Evolutionary conservation across 2,797 vertebrate genomes (phyloP), one percentile per base, ranked within the genome.

Genomic region (Anomalospiza imberbis): DNA sequence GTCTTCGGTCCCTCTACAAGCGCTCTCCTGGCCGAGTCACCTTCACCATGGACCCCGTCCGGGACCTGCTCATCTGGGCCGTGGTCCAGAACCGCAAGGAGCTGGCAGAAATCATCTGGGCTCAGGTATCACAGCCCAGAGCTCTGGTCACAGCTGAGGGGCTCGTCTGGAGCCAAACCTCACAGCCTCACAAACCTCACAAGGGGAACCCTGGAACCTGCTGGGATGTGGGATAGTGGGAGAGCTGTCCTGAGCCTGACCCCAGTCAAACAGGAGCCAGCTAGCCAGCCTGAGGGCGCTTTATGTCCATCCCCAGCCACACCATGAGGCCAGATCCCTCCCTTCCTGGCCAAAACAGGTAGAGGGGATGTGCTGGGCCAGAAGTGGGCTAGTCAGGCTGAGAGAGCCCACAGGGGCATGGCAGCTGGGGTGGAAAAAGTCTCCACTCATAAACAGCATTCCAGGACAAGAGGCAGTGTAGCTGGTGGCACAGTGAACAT

Each of bases 11-110:
- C 34, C 94, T 96, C 73, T 96, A 97, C 94, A 98, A 97, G 77
- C 95, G 91, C 47, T 96, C 97, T 4, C n/a, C 96, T 0, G 81
- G 88, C 58, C 95, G 95, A 3, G 60, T 68, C 38, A 66, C 95
- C 78, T 98, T 98, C 96, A 97, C 97, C 63, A 96, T 95, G 72
- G 98, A 99, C 85, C 97, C 98, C 0, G 93, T 97, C 22, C 98
- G 98, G 0, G 99, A 99, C 88, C 98, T 99, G 45, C 99, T 99
- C 84, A 98, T 99, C 61, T 99, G 99, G 99, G 98, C 99, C 28
- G 85, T 99, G 1, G 95, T 99, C 26, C 99, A 99, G 97, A 99
- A 98, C 96, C 98, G 97, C 53, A 98, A 78, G 93, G 98, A 99
- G 70, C 96, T 99, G 97, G 98, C 99, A 28, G 98, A 98, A 47